Base-by-base conservation (phyloP, 2,888 invertebrate species). In the Azorinus chamasolen region DNA sequence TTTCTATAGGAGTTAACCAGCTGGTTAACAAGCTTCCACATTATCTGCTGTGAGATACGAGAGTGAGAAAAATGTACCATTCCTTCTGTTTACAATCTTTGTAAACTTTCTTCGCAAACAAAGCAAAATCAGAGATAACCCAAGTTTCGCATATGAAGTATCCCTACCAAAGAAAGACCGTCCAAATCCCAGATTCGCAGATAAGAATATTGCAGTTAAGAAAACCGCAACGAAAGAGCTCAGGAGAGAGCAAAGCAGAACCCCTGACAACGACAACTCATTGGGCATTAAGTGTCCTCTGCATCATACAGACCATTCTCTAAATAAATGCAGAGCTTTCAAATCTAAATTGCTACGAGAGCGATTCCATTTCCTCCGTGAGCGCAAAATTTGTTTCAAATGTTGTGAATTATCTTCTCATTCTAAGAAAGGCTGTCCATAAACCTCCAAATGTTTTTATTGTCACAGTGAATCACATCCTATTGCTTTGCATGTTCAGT, bases 11-110 rank as follows among this genome's bases (percentile, higher is more conserved):
- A 5, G 55, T 81, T 24, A 70, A n/a, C 16, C 75, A 72, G 0
- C 58, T 83, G 5, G 62, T 83, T 1, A 37, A 27, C n/a, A 83
- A 75, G 32, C 25, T 83, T 1, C 75, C 80, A 12, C 14, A 59
- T 12, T 16, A 41, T 18, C 24, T 58, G 76, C 76, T 1, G 45
- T 41, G 1, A 59, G 37, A 18, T 76, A 70, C 39, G 70, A 37
- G 45, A 27, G 37, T 10, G 37, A 45, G 0, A n/a, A 62, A 3
- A 1, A 32, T 22, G 55, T 66, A 14, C 24, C 63, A 8, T 76
- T 62, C 20, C 76, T 62, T 4, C 70, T 61, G 43, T 70, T 70
- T 27, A 50, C 39, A 1, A 12, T 55, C 18, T 70, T 70, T 32
- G 62, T 37, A 1, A 32, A 57, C 0, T 71, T 76, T 58, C 41